A percentile compares a stretch with the other conserved stretches of the same genome.
These are phyloP conservation scores for Rachycentron canadum DNA, from an alignment of 2,797 vertebrate species.

Conservation along the genomic window DNA sequence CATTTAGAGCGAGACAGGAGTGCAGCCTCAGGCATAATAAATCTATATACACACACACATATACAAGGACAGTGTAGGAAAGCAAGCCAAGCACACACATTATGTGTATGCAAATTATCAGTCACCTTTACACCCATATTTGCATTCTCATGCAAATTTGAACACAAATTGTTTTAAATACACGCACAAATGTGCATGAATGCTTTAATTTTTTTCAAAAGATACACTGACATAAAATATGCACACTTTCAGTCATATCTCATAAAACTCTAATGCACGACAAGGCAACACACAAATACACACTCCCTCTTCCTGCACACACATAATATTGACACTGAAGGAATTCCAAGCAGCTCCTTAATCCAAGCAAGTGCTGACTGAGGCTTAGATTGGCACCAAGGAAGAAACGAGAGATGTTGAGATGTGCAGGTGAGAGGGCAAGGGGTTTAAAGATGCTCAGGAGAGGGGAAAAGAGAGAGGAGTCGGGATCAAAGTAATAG, in stretches of 20 bases:
- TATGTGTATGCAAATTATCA: neutral
- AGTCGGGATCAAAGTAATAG: constrained; percentile 33
- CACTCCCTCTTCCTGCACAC: constrained; percentile 21
- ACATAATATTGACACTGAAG: constrained; percentile 62
- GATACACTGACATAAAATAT: constrained; percentile 10
- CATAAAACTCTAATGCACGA: constrained; percentile 17
- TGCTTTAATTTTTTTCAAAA: neutral
- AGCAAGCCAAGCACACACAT: neutral
- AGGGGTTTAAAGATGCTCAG: constrained; percentile 46
- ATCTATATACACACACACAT: neutral
- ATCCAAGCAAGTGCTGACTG: constrained; percentile 82
- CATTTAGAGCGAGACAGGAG: neutral
- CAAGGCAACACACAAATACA: constrained; percentile 13
- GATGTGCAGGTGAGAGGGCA: constrained; percentile 71
- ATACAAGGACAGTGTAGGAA: neutral
- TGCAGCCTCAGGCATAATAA: constrained; percentile 10
- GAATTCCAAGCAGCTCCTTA: constrained; percentile 85
- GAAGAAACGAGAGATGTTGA: constrained; percentile 63
- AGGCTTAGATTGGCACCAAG: constrained; percentile 70
- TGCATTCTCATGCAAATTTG: constrained; percentile 27
- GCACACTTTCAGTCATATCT: constrained; percentile 3
- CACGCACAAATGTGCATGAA: constrained; percentile 22
- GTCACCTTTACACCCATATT: constrained; percentile 12
- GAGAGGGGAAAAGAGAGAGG: constrained; percentile 5
- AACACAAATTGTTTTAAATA: constrained; percentile 10